phyloP scores from a whole-genome alignment of 2,797 vertebrate genomes.

The Clarias laeviceps region DNA sequence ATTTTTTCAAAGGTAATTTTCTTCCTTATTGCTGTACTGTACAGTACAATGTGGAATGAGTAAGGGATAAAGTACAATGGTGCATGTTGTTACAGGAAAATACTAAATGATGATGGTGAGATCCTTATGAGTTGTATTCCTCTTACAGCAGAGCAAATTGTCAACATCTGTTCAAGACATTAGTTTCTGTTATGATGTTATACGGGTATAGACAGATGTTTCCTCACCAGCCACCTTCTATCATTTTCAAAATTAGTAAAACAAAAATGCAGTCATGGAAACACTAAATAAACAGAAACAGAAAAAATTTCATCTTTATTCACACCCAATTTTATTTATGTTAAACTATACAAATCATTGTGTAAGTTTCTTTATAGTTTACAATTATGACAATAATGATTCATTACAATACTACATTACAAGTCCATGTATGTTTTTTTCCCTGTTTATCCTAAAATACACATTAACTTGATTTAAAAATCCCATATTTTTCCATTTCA shows the following conservation, averaged over 20 bases:
- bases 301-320: not conserved
- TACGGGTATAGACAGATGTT: not conserved
- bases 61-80: not conserved
- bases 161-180: not conserved
- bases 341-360: not conserved
- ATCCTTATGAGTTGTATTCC: not conserved
- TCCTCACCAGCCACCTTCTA: not conserved
- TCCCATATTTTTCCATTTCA: no score
- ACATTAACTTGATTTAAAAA: conserved; percentile 3
- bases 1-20: not conserved
- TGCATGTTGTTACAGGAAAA: not conserved
- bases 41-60: not conserved
- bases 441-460: not conserved
- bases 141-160: not conserved
- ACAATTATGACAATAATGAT: not conserved
- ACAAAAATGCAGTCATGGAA: not conserved
- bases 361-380: not conserved
- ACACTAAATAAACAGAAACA: not conserved
- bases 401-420: not conserved
- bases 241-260: not conserved
- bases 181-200: not conserved
- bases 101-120: no score
- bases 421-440: not conserved
- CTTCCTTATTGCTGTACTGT: not conserved
- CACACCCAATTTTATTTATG: not conserved